phyloP scores from a whole-genome alignment of 2,113 vertebrate genomes.

The Anguilla rostrata region DNA sequence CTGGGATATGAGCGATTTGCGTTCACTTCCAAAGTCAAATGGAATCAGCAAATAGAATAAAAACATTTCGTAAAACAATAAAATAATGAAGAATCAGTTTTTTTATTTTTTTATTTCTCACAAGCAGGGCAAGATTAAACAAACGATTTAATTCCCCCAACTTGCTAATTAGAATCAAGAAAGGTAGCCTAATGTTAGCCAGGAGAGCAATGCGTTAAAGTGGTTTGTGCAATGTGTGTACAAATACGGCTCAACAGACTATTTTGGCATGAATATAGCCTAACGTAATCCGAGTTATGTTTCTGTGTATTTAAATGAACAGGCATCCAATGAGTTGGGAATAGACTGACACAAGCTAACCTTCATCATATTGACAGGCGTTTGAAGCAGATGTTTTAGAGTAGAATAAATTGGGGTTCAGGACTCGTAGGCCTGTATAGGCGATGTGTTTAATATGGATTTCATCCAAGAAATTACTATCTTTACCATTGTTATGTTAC shows the following conservation, averaged over 20 bases:
- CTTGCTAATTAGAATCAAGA: slow-evolving; percentile 2
- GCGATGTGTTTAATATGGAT: no score
- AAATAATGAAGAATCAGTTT: background rate
- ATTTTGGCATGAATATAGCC: background rate
- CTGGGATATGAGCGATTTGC: background rate
- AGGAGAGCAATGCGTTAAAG: background rate
- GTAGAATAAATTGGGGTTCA: no score
- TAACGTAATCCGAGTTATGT: background rate
- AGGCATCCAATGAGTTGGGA: background rate
- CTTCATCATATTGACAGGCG: background rate
- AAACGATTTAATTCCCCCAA: background rate
- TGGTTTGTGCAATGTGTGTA: background rate
- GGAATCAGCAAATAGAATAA: background rate
- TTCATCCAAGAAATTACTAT: no score
- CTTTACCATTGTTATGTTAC: no score
- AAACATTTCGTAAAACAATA: background rate
- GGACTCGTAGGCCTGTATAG: no score
- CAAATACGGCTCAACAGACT: background rate
- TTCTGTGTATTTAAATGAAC: background rate
- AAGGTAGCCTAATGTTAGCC: background rate
- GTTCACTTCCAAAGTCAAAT: background rate
- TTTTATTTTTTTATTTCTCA: background rate
- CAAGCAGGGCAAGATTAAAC: background rate
- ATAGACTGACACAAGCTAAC: background rate
- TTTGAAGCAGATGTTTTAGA: background rate